These are phyloP conservation scores for Pseudochromis fuscus DNA, from an alignment of 2,797 vertebrate species.

Conservation along the genomic window DNA sequence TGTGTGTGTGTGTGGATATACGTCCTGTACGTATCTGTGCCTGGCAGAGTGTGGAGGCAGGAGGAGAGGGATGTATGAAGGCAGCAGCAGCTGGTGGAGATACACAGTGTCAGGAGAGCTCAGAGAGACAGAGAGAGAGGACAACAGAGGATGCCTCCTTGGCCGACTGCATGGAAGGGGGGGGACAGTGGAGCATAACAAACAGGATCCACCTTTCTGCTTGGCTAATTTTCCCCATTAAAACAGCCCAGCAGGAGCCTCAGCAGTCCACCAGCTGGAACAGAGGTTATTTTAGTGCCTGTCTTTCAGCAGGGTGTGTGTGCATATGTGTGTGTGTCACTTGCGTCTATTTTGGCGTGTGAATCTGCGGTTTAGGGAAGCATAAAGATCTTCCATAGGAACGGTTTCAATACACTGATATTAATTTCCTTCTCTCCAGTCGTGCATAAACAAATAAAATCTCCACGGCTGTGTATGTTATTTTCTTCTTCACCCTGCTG, in stretches of 20 bases:
- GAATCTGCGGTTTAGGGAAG: constrained; percentile 73
- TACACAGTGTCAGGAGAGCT: constrained; percentile 79
- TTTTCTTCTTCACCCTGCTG: constrained; percentile 53
- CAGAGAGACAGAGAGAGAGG: constrained; percentile 66
- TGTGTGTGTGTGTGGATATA: constrained; percentile 26
- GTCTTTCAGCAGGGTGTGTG: constrained; percentile 84
- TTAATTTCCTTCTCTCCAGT: constrained; percentile 80
- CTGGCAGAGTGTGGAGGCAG: constrained; percentile 66
- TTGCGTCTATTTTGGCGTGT: constrained; percentile 70
- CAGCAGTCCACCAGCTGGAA: constrained; percentile 94
- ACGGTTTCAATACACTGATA: constrained; percentile 83
- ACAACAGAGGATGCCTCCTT: constrained; percentile 85
- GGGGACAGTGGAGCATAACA: constrained; percentile 93
- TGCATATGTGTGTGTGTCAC: constrained; percentile 45
- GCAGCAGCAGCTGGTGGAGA: constrained; percentile 77
- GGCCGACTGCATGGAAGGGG: constrained; percentile 86
- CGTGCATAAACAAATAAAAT: constrained; percentile 82
- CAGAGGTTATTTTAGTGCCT: constrained; percentile 93
- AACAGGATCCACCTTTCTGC: constrained; percentile 98
- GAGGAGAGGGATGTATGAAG: constrained; percentile 60
- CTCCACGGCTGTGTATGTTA: constrained; percentile 60
- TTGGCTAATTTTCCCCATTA: constrained; percentile 99
- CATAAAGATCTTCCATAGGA: constrained; percentile 81
- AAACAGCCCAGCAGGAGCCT: constrained; percentile 94
- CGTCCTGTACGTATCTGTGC: constrained; percentile 57